Base-by-base conservation (phyloP, 2,888 invertebrate species). In the Pharmacophagus antenor region DNA sequence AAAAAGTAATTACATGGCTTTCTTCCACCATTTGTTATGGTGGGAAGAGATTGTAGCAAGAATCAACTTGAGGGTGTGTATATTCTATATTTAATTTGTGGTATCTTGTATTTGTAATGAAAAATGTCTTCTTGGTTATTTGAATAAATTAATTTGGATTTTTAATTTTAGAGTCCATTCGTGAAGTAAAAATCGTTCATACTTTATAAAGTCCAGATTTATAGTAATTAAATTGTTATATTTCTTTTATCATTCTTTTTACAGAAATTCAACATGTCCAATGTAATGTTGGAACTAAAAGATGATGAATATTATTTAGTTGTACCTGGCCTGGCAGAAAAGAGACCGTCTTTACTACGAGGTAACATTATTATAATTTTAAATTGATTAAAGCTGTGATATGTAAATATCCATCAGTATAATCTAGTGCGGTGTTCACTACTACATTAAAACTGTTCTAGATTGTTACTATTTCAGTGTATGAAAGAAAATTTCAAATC, bases 271-370 rank as follows among this genome's bases (percentile, higher is more conserved):
- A 84, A 83, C 46, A 84, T 87, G 85, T 63, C 70, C 21, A 71
- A 68, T 27, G 80, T 86, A 3, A 75, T 63, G 21, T 47, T 80
- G 44, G 66, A 68, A 20, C 62, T 63, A 37, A 69, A 66, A 41
- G 80, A 76, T 0, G 75, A 84, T 49, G 78, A 71, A 41, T 81
- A 92, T 58, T 72, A 84, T 15, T 79, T 95, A 42, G 81, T 84
- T 63, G 94, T 95, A 0, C 93, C 93, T 6, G 94, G 94, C 0
- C 79, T 95, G 58, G 92, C 93, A 3, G 95, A 95, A 67, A 94
- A 94, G 63, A 82, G 94, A 2, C 95, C 95, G 0, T 94, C 94
- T 0, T 76, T 95, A 2, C 71, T 94, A 56, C 79, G 91, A 49
- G 82, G 85, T 83, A 69, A n/a, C 17, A 17, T 42, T 31, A 10